Evolutionary conservation across 2,797 vertebrate genomes (phyloP).

Genomic region (Triplophysa bombifrons): DNA sequence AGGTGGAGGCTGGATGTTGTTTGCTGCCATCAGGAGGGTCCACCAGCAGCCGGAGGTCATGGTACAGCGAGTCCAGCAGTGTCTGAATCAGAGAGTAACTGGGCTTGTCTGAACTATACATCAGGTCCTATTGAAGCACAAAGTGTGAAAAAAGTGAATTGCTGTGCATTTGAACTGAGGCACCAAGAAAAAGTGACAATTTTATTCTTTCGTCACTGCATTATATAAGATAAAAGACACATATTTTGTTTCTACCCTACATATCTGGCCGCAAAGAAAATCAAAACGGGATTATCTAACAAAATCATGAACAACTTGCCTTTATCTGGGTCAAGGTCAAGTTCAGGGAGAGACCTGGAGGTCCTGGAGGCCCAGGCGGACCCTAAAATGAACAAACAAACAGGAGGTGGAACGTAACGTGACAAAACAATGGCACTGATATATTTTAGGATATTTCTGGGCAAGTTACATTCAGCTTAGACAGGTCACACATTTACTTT

Average conservation of each 20-base stretch:
- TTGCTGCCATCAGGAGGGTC: slow-evolving; percentile 85
- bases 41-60: slow-evolving; percentile 76
- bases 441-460: too few relatives aligned
- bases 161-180: not conserved
- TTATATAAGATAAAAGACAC: not conserved
- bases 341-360: slow-evolving; percentile 70
- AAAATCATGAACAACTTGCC: slow-evolving; percentile 61
- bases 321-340: slow-evolving; percentile 77
- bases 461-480: too few relatives aligned
- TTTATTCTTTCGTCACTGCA: too few relatives aligned
- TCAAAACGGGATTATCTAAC: not conserved
- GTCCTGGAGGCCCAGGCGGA: slow-evolving; percentile 79
- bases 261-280: not conserved
- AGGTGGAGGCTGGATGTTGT: slow-evolving; percentile 82
- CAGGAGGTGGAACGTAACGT: not conserved
- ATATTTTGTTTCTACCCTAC: not conserved
- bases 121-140: slow-evolving; percentile 67
- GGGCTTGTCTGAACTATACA: slow-evolving; percentile 77
- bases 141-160: not conserved
- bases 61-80: slow-evolving; percentile 78
- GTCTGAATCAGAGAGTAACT: slow-evolving; percentile 74
- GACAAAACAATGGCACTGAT: too few relatives aligned
- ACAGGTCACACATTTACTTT: too few relatives aligned
- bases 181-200: too few relatives aligned
- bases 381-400: slow-evolving; percentile 73